Conservation (phyloP, 2,113 vertebrate species). For the Rynchops niger region DNA sequence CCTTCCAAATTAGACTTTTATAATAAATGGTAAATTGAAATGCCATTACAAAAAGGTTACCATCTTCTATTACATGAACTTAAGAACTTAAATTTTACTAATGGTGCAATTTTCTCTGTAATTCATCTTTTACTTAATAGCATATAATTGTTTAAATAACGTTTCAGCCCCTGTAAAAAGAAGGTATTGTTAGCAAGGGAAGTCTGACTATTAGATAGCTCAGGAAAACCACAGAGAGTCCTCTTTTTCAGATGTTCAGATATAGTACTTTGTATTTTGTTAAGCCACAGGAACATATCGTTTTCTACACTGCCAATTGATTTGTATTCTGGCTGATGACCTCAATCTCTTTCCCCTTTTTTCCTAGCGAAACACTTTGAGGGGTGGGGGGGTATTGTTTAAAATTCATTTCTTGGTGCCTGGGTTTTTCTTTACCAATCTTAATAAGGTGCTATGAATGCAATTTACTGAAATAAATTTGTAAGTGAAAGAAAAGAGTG, state of each 20-base stretch:
- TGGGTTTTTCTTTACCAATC: not conserved
- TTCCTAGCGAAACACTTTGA: not conserved
- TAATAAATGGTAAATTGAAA: conserved; percentile 70
- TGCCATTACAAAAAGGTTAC: conserved; percentile 62
- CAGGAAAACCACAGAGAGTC: not conserved
- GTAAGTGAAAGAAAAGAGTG: conserved; percentile 24
- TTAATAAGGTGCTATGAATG: conserved; percentile 38
- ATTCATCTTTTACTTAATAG: conserved; percentile 73
- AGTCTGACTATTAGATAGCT: conserved; percentile 3
- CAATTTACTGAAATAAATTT: conserved; percentile 26
- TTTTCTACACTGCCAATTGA: not conserved
- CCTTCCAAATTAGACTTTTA: conserved; percentile 47
- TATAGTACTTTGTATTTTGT: not conserved
- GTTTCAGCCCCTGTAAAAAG: conserved; percentile 41
- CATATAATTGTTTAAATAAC: conserved; percentile 71
- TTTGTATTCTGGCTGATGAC: not conserved
- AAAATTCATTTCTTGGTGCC: conserved; percentile 20
- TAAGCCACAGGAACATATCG: not conserved
- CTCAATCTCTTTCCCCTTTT: not conserved
- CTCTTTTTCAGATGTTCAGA: not conserved
- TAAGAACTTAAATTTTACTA: conserved; percentile 75
- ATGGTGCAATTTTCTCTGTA: conserved; percentile 71
- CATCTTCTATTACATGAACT: conserved; percentile 60
- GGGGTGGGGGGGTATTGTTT: not conserved
- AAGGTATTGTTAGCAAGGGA: conserved; percentile 48